These are phyloP conservation scores for Platorchestia sp. DNA, from an alignment of 1,140 invertebrate genomes.

Conservation along the genomic window DNA sequence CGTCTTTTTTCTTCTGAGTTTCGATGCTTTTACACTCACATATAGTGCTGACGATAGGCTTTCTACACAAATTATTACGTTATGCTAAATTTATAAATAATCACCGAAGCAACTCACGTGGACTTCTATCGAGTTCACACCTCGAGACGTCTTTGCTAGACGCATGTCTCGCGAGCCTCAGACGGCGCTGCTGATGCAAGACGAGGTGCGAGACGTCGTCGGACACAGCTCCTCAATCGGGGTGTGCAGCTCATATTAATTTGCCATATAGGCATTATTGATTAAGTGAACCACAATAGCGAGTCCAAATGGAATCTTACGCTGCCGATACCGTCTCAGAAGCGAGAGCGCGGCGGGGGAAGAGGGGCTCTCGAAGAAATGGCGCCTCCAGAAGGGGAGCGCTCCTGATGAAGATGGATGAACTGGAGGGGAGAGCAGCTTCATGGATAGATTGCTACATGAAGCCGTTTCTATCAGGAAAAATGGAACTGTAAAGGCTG, in stretches of 20 bases:
- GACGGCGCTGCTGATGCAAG: neutral
- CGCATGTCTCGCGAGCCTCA: too few relatives aligned
- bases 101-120: neutral
- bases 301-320: constrained; percentile 51
- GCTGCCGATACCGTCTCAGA: constrained; percentile 37
- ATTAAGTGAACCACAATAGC: constrained; percentile 53
- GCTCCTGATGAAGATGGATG: constrained; percentile 47
- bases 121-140: neutral
- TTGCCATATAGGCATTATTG: constrained; percentile 55
- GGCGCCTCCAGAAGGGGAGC: neutral
- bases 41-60: too few relatives aligned
- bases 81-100: too few relatives aligned
- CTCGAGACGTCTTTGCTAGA: neutral
- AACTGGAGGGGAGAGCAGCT: neutral
- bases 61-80: too few relatives aligned
- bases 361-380: neutral
- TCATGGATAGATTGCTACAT: neutral
- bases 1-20: too few relatives aligned
- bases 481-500: neutral
- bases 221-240: constrained; percentile 11
- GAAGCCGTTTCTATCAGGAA: neutral
- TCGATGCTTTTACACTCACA: too few relatives aligned
- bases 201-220: neutral
- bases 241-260: constrained; percentile 50
- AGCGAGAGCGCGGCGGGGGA: neutral